These are phyloP conservation scores for Pachydiplax longipennis DNA, from an alignment of 2,888 invertebrate genomes.

Conservation along the genomic window DNA sequence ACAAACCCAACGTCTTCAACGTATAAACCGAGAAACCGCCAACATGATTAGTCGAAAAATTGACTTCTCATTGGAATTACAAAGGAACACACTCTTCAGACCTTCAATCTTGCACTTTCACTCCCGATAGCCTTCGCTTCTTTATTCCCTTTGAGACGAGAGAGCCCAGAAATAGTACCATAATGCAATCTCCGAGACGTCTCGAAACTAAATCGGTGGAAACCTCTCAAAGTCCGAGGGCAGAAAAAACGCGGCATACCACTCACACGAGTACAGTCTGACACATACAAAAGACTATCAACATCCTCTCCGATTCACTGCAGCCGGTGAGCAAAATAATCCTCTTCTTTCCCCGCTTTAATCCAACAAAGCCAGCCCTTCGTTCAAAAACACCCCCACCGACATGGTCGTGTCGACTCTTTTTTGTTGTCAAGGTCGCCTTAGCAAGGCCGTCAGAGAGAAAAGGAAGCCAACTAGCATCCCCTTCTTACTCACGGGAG, in stretches of 20 bases:
- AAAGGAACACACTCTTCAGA: no score
- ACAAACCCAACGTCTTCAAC: no score
- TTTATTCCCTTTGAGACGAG: no score
- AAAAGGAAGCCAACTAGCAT: not conserved
- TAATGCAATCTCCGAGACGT: not conserved
- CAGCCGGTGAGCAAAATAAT: not conserved
- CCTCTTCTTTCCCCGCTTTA: not conserved
- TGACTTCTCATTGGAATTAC: no score
- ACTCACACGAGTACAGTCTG: not conserved
- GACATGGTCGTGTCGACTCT: not conserved
- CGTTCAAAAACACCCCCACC: not conserved
- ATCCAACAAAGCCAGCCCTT: not conserved
- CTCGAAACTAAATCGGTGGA: not conserved
- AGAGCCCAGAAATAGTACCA: no score
- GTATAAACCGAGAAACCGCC: no score
- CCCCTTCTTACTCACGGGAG: not conserved
- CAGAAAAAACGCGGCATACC: not conserved
- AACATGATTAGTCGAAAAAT: no score
- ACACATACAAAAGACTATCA: not conserved
- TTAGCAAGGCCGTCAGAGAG: conserved; percentile 1
- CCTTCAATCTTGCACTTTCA: no score
- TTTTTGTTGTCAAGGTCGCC: conserved; percentile 24
- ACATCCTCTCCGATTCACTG: not conserved
- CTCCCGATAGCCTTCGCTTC: no score
- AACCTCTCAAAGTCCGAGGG: not conserved